phyloP scores from a whole-genome alignment of 2,888 invertebrate genomes.

The Helobdella robusta region DNA sequence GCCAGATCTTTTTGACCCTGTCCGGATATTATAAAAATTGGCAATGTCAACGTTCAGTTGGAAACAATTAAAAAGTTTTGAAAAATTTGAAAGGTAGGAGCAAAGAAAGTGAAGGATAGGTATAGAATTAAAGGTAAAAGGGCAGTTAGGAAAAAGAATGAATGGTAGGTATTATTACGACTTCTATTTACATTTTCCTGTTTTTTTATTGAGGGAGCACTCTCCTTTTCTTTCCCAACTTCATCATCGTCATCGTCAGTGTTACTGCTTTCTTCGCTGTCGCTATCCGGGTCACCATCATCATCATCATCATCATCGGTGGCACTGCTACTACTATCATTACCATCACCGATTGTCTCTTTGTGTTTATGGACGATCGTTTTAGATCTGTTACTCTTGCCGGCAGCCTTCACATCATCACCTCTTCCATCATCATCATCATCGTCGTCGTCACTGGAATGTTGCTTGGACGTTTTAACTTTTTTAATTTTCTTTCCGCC shows the following conservation, averaged over 20 bases:
- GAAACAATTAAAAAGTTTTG: too few species aligned
- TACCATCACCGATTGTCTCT: slow-evolving; percentile 34
- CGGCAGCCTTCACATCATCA: background rate
- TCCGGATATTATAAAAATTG: too few species aligned
- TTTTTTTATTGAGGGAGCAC: background rate
- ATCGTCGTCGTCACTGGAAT: background rate
- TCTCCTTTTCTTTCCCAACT: slow-evolving; percentile 6
- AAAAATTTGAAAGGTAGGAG: too few species aligned
- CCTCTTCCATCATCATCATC: slow-evolving; percentile 4
- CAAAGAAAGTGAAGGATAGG: too few species aligned
- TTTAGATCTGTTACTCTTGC: slow-evolving; percentile 4
- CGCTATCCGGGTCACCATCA: slow-evolving; percentile 5
- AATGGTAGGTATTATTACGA: too few species aligned
- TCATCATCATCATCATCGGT: slow-evolving; percentile 28
- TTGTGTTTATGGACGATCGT: slow-evolving; percentile 13
- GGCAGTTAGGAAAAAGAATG: too few species aligned
- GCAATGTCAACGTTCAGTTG: too few species aligned
- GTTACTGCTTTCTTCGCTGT: slow-evolving; percentile 32
- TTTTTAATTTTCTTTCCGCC: background rate
- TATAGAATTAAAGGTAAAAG: too few species aligned
- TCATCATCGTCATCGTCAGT: slow-evolving; percentile 31
- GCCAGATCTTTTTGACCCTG: too few species aligned
- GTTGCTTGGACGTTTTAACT: background rate
- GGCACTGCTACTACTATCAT: slow-evolving; percentile 18
- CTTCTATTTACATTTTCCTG: too few species aligned